Evolutionary conservation across 2,113 vertebrate species (phyloP).

Genomic region (Anoura caudifer): DNA sequence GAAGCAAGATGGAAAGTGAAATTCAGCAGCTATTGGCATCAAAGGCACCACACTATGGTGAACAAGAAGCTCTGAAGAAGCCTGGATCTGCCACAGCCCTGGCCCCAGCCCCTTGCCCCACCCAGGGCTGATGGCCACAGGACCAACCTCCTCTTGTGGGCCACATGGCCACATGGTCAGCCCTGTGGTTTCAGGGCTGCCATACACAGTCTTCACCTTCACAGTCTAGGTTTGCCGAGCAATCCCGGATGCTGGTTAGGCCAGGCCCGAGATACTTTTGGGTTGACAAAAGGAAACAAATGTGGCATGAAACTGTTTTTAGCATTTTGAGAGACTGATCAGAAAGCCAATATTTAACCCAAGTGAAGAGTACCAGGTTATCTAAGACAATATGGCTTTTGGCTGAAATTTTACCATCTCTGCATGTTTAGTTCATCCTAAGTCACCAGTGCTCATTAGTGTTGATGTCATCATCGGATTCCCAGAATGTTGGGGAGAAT

Average conservation of each 20-base stretch:
- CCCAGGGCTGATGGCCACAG: slow-evolving; percentile 60
- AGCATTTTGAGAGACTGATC: not conserved
- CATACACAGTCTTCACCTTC: not conserved
- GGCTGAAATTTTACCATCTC: not conserved
- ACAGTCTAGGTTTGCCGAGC: not conserved
- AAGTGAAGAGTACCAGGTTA: not conserved
- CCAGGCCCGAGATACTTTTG: not conserved
- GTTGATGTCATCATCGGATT: not conserved
- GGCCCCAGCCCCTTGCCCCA: not conserved
- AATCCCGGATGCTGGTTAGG: not conserved
- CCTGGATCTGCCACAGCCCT: slow-evolving; percentile 45
- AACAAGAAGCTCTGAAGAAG: slow-evolving; percentile 56
- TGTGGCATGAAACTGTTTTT: not conserved
- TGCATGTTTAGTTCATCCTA: not conserved
- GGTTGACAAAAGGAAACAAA: not conserved
- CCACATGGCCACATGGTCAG: not conserved
- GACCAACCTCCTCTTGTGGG: not conserved
- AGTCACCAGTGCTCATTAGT: not conserved
- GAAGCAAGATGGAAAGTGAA: slow-evolving; percentile 87
- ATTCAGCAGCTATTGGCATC: slow-evolving; percentile 79
- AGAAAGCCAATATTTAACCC: not conserved
- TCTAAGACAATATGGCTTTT: not conserved
- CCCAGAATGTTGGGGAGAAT: not conserved
- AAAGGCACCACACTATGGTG: slow-evolving; percentile 52
- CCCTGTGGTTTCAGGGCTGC: not conserved